A percentile compares a stretch with the other conserved stretches of the same genome.
phyloP scores from a whole-genome alignment of 2,113 vertebrate genomes.

The Atlantisia rogersi region DNA sequence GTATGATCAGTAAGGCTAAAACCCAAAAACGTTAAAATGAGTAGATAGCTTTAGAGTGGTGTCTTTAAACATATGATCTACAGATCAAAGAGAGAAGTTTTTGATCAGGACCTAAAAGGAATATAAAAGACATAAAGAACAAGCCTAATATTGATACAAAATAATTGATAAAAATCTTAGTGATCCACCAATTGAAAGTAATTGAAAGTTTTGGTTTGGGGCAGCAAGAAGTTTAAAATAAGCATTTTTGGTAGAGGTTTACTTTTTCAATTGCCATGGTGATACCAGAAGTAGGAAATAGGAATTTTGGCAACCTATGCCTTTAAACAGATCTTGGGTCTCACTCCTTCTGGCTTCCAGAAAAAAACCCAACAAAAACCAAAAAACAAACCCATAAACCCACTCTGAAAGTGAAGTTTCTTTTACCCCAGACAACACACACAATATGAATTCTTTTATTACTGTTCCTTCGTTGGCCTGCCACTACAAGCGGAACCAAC shows the following conservation, averaged over 20 bases:
- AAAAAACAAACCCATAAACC: too few relatives aligned
- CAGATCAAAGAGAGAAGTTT: background rate
- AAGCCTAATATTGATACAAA: background rate
- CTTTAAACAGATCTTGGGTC: background rate
- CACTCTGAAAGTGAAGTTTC: background rate
- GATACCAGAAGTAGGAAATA: background rate
- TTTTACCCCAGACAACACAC: background rate
- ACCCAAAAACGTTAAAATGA: background rate
- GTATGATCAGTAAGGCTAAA: background rate
- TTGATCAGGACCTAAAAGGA: background rate
- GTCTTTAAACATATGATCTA: background rate
- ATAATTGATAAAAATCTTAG: background rate
- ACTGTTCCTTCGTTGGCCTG: background rate
- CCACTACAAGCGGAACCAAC: background rate
- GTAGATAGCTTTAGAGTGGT: background rate
- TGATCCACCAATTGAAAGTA: background rate
- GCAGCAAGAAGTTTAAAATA: accelerated
- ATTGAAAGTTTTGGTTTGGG: background rate
- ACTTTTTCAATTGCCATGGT: background rate
- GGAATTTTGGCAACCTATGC: background rate
- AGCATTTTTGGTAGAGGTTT: background rate
- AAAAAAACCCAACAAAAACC: background rate
- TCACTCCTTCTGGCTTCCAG: background rate
- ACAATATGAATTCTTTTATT: background rate
- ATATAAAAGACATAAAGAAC: background rate